These are phyloP conservation scores for Seira musarum DNA, from an alignment of 2,888 invertebrate species.

Conservation along the genomic window DNA sequence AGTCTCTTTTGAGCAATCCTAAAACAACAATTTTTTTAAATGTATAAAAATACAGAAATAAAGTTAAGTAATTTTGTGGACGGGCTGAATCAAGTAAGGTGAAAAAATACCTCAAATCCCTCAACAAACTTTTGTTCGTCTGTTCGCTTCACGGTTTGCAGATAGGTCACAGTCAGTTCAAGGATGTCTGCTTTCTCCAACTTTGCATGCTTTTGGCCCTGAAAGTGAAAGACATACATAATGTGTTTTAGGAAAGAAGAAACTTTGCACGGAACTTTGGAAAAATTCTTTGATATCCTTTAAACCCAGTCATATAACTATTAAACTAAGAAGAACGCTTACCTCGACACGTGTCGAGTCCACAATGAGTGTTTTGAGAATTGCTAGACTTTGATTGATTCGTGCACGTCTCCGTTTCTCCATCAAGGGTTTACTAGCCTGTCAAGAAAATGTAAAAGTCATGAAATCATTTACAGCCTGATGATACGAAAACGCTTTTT, in stretches of 20 bases:
- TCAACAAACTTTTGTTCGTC: conserved; percentile 65
- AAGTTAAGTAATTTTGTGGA: background rate
- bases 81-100: background rate
- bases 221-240: conserved; percentile 30
- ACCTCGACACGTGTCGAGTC: conserved; percentile 65
- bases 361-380: conserved; percentile 64
- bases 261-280: background rate
- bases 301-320: too few relatives aligned
- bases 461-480: background rate
- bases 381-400: conserved; percentile 65
- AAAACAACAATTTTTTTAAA: conserved; percentile 20
- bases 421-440: conserved; percentile 67
- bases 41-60: background rate
- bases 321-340: conserved; percentile 24
- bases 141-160: conserved; percentile 60
- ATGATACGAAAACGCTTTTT: conserved; percentile 17
- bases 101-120: conserved; percentile 61
- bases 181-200: conserved; percentile 64
- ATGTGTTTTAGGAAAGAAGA: background rate
- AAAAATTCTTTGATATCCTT: background rate
- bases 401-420: conserved; percentile 66
- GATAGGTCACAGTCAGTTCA: conserved; percentile 61
- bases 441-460: conserved; percentile 19
- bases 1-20: conserved; percentile 64
- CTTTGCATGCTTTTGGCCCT: conserved; percentile 65